A percentile compares a stretch with the other conserved stretches of the same genome.
These are phyloP conservation scores for Microplitis mediator DNA, from an alignment of 1,140 invertebrate genomes.

Conservation along the genomic window DNA sequence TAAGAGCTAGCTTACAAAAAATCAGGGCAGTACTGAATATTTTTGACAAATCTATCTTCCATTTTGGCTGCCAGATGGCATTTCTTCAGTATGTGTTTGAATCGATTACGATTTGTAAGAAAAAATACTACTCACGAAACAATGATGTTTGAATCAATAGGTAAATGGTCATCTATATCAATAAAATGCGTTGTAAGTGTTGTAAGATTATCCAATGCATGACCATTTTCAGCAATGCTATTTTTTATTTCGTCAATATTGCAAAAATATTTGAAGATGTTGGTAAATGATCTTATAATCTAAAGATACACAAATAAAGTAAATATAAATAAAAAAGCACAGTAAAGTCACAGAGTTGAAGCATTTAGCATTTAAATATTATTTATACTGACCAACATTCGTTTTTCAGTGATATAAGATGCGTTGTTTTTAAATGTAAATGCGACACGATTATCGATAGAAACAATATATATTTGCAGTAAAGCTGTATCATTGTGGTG, in stretches of 20 bases:
- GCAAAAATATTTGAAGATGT: constrained; percentile 58
- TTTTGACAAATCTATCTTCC: too few relatives aligned
- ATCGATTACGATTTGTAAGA: too few relatives aligned
- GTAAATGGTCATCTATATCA: constrained; percentile 48
- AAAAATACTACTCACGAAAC: constrained; percentile 47
- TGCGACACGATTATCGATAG: constrained; percentile 59
- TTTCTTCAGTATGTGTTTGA: too few relatives aligned
- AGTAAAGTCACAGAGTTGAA: background rate
- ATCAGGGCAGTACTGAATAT: too few relatives aligned
- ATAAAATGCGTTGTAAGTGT: constrained; percentile 63
- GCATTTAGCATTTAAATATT: background rate
- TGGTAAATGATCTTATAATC: constrained; percentile 56
- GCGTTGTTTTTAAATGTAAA: constrained; percentile 63
- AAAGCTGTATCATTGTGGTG: constrained; percentile 51
- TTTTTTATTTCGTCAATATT: constrained; percentile 62
- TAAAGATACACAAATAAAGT: constrained; percentile 32
- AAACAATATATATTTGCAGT: constrained; percentile 62
- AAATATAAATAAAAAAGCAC: constrained; percentile 10
- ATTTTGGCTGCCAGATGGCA: too few relatives aligned
- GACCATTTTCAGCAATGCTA: constrained; percentile 38
- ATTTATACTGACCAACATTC: constrained; percentile 58
- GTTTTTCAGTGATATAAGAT: constrained; percentile 50
- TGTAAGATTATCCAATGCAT: constrained; percentile 50
- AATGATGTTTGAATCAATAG: constrained; percentile 55
- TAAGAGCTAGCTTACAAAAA: too few relatives aligned